Base-by-base conservation (phyloP, 2,113 vertebrate species). In the Pteronura brasiliensis region DNA sequence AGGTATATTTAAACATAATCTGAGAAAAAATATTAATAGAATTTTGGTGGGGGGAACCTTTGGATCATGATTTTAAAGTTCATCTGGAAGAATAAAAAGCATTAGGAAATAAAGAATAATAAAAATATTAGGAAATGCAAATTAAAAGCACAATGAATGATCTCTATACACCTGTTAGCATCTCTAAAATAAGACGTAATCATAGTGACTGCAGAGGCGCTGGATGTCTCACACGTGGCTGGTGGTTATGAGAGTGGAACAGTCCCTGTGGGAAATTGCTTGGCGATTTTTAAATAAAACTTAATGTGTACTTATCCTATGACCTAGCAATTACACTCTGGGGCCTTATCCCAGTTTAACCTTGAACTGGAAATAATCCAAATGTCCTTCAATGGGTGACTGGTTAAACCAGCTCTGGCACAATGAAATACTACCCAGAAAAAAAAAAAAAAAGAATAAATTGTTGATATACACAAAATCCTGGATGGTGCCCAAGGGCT, bases 41-140 rank as follows among this genome's bases (percentile, higher is more conserved):
- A 34, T 49, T 15, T 29, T 42, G 29, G 23, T 12, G 8, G 7
- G 31, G 42, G 18, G 34, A 47, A 55, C 0, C 5, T 88, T 84
- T 92, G 77, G n/a, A 44, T 97, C 77, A 74, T 85, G n/a, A 89
- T 72, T 88, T 92, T 79, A 92, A 96, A 69, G 23, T 88, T 95
- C 52, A 69, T 74, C 29, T n/a, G 42, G 39, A 93, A 96, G 63
- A 92, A 57, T 72, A 20, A 82, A 93, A 47, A 79, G 17, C 14
- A 11, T 76, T 31, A 52, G 47, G 31, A 93, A 90, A 81, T 59
- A 55, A 55, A 18, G 39, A 93, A 96, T 47, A 92, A 65, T 72
- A 20, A 87, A 93, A 47, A 17, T 8, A 11, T 76, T 31, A 52
- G 39, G 31, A 95, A 90, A 81, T 59, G 6, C 2, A 95, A 36